Evolutionary conservation across 2,113 vertebrate species (phyloP).

Genomic region (Rhinopomastus cyanomelas): DNA sequence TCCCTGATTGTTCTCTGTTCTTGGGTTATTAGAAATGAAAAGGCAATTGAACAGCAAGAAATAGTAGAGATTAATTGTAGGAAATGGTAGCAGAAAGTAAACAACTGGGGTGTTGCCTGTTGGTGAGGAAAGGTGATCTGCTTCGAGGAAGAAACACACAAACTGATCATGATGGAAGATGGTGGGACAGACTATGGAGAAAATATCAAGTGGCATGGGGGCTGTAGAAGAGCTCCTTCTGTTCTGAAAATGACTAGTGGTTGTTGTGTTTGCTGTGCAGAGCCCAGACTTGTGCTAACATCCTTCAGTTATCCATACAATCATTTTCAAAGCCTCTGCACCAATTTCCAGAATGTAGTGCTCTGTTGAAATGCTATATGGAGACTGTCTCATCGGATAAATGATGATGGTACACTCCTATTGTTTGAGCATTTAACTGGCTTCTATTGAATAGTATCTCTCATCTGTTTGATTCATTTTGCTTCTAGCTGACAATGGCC

Average conservation of each 20-base stretch:
- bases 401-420: slow-evolving; percentile 71
- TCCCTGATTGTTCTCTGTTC: background rate
- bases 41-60: background rate
- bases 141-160: background rate
- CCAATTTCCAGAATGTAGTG: background rate
- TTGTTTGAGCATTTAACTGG: slow-evolving; percentile 80
- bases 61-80: background rate
- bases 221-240: background rate
- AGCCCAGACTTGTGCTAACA: background rate
- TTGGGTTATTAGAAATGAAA: background rate
- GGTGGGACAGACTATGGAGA: background rate
- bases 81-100: background rate
- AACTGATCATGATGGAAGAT: background rate
- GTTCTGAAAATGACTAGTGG: background rate
- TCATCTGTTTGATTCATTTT: slow-evolving; percentile 80
- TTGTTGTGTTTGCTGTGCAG: background rate
- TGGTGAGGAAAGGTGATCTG: background rate
- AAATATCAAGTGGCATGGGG: background rate
- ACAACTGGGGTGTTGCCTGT: background rate
- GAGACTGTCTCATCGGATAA: slow-evolving; percentile 69
- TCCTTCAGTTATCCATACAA: background rate
- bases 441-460: slow-evolving; percentile 74
- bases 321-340: background rate
- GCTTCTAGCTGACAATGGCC: slow-evolving; percentile 73
- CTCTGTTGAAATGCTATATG: slow-evolving; percentile 56